Evolutionary conservation across 2,113 vertebrate genomes (phyloP).

Genomic region (Tichodroma muraria): DNA sequence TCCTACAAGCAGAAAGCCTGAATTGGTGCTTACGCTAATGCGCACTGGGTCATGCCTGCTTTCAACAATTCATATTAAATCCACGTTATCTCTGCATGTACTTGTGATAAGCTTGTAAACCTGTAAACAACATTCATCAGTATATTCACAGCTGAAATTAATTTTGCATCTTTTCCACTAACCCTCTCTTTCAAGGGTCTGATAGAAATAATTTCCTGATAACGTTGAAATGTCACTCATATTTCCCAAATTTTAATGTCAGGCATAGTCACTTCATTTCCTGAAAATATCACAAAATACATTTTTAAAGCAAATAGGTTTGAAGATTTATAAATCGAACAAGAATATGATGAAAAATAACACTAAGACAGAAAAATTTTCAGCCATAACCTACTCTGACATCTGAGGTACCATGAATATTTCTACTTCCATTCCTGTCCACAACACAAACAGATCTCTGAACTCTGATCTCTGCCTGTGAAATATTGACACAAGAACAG

Average conservation of each 20-base stretch:
- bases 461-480: not conserved
- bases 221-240: not conserved
- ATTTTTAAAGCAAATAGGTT: not conserved
- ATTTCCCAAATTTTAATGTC: not conserved
- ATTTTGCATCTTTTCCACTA: constrained; percentile 29
- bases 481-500: not conserved
- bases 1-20: not conserved
- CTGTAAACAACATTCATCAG: constrained; percentile 43
- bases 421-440: not conserved
- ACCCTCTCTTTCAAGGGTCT: not conserved
- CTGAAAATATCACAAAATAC: not conserved
- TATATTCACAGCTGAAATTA: constrained; percentile 12
- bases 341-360: not conserved
- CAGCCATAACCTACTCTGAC: not conserved
- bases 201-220: constrained; percentile 31
- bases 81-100: constrained; percentile 6
- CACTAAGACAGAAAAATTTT: not conserved
- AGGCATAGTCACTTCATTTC: not conserved
- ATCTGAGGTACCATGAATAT: not conserved
- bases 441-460: not conserved
- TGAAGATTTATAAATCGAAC: not conserved
- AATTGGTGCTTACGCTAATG: not conserved
- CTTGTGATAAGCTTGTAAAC: constrained; percentile 39
- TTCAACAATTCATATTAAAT: constrained; percentile 49
- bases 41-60: not conserved